phyloP scores from a whole-genome alignment of 2,888 invertebrate genomes.

The Tanypteryx hageni region DNA sequence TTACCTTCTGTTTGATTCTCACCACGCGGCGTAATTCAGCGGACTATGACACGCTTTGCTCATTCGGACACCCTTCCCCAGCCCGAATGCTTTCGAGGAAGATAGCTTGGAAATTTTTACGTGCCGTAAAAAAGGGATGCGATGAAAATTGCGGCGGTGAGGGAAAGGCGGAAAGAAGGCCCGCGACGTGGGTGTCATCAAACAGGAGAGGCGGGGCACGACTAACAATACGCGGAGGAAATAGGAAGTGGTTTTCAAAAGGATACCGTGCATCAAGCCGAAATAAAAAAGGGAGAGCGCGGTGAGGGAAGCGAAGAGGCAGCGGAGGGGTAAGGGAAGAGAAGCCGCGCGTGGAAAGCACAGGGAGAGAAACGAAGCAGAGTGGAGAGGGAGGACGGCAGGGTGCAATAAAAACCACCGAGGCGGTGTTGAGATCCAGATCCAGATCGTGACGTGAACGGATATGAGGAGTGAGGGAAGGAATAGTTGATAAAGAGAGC shows the following conservation, averaged over 20 bases:
- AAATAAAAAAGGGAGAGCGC: background rate
- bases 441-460: conserved; percentile 49
- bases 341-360: background rate
- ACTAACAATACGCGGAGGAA: background rate
- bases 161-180: background rate
- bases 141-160: background rate
- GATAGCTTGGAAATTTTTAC: background rate
- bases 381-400: background rate
- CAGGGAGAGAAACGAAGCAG: background rate
- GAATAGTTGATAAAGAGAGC: background rate
- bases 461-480: background rate
- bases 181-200: background rate
- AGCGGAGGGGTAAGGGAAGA: background rate
- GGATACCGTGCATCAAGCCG: background rate
- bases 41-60: no score
- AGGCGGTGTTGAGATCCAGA: background rate
- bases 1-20: no score
- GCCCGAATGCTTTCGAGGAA: no score
- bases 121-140: background rate
- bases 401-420: background rate
- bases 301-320: background rate
- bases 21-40: no score
- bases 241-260: background rate
- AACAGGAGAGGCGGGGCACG: background rate
- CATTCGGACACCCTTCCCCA: no score